Base-by-base conservation (phyloP, 37 sponge, comb jelly and placozoan species). In the Sycon ciliatum region DNA sequence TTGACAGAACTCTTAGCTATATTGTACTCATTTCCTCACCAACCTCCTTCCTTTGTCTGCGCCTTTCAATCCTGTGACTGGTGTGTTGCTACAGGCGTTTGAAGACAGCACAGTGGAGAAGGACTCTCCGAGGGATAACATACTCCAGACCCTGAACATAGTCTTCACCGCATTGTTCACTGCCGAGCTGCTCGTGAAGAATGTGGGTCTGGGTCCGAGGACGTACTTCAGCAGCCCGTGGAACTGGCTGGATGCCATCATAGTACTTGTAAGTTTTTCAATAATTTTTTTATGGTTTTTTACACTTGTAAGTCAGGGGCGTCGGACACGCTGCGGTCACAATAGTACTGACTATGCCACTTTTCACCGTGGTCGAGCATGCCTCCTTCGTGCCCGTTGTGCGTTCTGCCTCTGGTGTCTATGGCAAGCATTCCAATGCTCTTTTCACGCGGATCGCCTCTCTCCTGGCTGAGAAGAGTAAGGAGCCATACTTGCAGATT, bases 161-260 rank as follows among this genome's bases (percentile, higher is more conserved):
- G 58, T 67, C 77, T 76, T 58, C 58, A 68, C 77, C 9, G 58
- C 46, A 13, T 56, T 68, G 4, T 76, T 76, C 34, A 16, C 62
- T 3, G 37, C 61, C 4, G 77, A 76, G 24, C 9, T 76, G 69
- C 36, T 76, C 27, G 18, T 76, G 46, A 76, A 76, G 24, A 56
- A 37, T 67, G 49, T 76, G 18, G 77, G 64, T 24, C 61, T 76
- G 27, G 77, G 77, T 6, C 55, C 67, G 3, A 40, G 16, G 23
- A 64, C 64, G 11, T 76, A 76, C 77, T 76, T 76, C 69, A 35
- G 39, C 13, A 58, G 55, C 36, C 57, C 77, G n/a, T 76, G 77
- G 77, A 57, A 76, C n/a, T 68, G 68, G 77, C 68, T 76, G 9
- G 77, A 76, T 34, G 38, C 77, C 3, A 56, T 56, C 26, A 60